Percentiles rank a stretch among this genome's conserved stretches.
phyloP scores from a whole-genome alignment of 1,140 invertebrate species.

The Tribolium madens region DNA sequence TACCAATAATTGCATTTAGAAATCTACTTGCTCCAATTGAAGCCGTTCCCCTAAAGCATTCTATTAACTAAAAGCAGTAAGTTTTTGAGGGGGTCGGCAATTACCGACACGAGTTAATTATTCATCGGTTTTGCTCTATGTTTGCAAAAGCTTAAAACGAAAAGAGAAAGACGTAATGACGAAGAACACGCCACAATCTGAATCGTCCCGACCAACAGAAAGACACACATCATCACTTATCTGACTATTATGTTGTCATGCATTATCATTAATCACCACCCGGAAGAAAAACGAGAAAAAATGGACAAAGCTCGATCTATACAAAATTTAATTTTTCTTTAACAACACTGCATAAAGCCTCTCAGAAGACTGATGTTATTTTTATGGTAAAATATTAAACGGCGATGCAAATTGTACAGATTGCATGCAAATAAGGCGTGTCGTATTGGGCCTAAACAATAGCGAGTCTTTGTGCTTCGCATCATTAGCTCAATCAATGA shows the following conservation, averaged over 20 bases:
- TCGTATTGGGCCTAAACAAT: not conserved
- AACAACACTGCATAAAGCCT: not conserved
- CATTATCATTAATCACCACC: not conserved
- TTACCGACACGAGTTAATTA: conserved; percentile 42
- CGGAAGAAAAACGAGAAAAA: not conserved
- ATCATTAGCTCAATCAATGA: conserved; percentile 31
- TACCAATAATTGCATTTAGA: not conserved
- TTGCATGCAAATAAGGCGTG: conserved; percentile 12
- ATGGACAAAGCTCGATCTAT: not conserved
- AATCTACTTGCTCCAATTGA: not conserved
- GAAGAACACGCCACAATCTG: conserved; percentile 9
- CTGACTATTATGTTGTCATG: conserved; percentile 22
- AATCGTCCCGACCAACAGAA: not conserved
- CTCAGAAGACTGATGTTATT: conserved; percentile 1
- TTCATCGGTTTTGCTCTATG: conserved; percentile 42
- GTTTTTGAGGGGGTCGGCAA: conserved; percentile 20
- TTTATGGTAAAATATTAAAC: conserved; percentile 28
- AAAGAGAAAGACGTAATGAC: conserved; percentile 11
- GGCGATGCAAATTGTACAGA: conserved; percentile 21
- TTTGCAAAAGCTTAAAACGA: not conserved
- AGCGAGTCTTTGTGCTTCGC: conserved; percentile 5
- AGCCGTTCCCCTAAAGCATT: not conserved
- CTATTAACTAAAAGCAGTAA: conserved; percentile 34
- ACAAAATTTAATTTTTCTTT: not conserved
- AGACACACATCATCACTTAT: conserved; percentile 24